Evolutionary conservation across 2,888 invertebrate species (phyloP).

Genomic region (Coelinius sp.): DNA sequence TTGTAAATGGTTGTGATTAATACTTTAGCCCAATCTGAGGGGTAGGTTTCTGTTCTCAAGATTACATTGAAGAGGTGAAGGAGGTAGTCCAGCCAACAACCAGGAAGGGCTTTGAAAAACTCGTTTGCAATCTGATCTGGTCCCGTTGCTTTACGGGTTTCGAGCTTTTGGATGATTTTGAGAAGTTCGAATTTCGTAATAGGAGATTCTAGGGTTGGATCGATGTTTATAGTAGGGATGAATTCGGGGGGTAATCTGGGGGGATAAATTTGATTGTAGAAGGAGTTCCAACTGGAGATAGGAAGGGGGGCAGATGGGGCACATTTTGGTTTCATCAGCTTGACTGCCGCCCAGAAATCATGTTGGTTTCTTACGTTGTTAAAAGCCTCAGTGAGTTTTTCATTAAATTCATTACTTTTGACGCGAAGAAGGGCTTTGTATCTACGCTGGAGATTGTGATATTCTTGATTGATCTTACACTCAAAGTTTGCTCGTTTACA

Average conservation of each 20-base stretch:
- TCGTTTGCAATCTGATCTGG: background rate
- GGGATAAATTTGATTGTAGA: background rate
- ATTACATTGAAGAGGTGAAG: background rate
- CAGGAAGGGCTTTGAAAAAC: too few species aligned
- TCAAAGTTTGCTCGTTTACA: background rate
- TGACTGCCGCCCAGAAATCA: background rate
- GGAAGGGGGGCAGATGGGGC: too few species aligned
- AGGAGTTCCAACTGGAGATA: too few species aligned
- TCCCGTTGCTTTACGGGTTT: background rate
- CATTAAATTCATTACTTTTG: background rate
- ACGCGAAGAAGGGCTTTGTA: background rate
- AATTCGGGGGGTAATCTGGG: background rate
- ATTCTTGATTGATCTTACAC: background rate
- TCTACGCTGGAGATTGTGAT: background rate
- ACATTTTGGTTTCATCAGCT: background rate
- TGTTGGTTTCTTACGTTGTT: background rate
- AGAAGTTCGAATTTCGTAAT: background rate
- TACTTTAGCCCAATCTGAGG: slow-evolving; percentile 40
- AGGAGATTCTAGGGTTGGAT: background rate
- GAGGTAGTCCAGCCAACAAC: too few species aligned
- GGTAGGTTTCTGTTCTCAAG: background rate
- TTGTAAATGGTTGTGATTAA: slow-evolving; percentile 50
- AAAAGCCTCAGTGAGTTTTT: background rate
- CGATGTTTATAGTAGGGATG: background rate
- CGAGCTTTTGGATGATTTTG: background rate